Evolutionary conservation across 1,140 invertebrate genomes (phyloP).

Genomic region (Pseudomyrmex sp.): DNA sequence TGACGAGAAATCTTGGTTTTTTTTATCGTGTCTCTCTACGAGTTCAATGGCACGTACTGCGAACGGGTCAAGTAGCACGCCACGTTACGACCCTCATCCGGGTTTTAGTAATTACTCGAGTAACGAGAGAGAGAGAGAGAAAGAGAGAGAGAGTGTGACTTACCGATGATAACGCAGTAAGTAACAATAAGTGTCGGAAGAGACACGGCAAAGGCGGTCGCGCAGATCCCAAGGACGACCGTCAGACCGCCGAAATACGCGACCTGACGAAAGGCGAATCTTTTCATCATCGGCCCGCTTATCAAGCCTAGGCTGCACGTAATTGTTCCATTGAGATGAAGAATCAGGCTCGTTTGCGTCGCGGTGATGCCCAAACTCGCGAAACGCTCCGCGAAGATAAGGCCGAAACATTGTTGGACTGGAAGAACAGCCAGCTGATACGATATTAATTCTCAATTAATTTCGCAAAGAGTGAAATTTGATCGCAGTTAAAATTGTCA

Average conservation of each 20-base stretch:
- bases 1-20: not conserved
- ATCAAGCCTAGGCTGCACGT: constrained; percentile 85
- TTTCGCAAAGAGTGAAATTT: not conserved
- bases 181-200: constrained; percentile 86
- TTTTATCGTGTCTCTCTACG: not conserved
- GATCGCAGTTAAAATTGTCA: not conserved
- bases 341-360: constrained; percentile 86
- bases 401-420: constrained; percentile 87
- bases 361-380: constrained; percentile 85
- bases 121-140: not conserved
- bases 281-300: constrained; percentile 86
- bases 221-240: constrained; percentile 84
- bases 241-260: constrained; percentile 84
- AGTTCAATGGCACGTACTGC: not conserved
- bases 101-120: not conserved
- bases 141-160: constrained; percentile 72
- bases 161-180: constrained; percentile 89
- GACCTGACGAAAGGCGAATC: constrained; percentile 86
- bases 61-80: not conserved
- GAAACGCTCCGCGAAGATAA: constrained; percentile 89
- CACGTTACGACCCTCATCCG: not conserved
- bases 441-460: not conserved
- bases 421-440: constrained; percentile 86
- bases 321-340: constrained; percentile 88
- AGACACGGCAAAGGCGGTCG: constrained; percentile 84